Conservation (phyloP, 30 jellyfish, hydroid and myxozoan species). For the Pelagia noctiluca region DNA sequence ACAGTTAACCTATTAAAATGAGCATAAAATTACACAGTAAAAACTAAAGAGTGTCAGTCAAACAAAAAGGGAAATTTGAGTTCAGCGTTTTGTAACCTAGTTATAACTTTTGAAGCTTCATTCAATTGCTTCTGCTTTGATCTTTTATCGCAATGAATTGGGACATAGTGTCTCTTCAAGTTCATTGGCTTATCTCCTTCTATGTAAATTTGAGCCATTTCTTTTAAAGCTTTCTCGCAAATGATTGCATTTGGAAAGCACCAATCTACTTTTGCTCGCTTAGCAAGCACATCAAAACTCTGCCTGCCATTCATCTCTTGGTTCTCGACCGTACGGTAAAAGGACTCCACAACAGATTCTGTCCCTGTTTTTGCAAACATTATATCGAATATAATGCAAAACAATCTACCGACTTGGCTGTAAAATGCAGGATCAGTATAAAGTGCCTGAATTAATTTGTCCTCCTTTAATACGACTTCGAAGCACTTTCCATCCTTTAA, state of each 20-base stretch:
- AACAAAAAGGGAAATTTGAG: slow-evolving; percentile 25
- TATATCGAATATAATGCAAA: slow-evolving; percentile 27
- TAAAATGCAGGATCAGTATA: slow-evolving; percentile 26
- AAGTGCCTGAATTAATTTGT: slow-evolving; percentile 7
- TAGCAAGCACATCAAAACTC: slow-evolving; percentile 12
- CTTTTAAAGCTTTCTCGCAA: slow-evolving; percentile 39
- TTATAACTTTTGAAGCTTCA: slow-evolving; percentile 14
- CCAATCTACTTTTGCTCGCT: slow-evolving; percentile 56
- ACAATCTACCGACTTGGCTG: slow-evolving; percentile 33
- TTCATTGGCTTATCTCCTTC: slow-evolving; percentile 35
- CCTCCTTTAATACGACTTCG: slow-evolving; percentile 14
- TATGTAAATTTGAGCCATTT: slow-evolving; percentile 54
- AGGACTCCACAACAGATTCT: slow-evolving; percentile 29
- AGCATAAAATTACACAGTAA: too few species aligned
- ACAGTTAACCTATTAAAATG: too few species aligned
- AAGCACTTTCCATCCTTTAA: neutral
- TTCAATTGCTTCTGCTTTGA: slow-evolving; percentile 17
- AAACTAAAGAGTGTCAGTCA: too few species aligned
- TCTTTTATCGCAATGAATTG: slow-evolving; percentile 23
- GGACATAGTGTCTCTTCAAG: slow-evolving; percentile 34
- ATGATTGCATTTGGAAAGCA: slow-evolving; percentile 35
- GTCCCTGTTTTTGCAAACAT: slow-evolving; percentile 64
- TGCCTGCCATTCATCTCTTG: slow-evolving; percentile 30
- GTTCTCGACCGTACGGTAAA: slow-evolving; percentile 18
- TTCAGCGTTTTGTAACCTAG: slow-evolving; percentile 28